A percentile compares a stretch with the other conserved stretches of the same genome.
phyloP scores from a whole-genome alignment of 2,797 vertebrate species.

The Xiphorhynchus erythropygius region DNA sequence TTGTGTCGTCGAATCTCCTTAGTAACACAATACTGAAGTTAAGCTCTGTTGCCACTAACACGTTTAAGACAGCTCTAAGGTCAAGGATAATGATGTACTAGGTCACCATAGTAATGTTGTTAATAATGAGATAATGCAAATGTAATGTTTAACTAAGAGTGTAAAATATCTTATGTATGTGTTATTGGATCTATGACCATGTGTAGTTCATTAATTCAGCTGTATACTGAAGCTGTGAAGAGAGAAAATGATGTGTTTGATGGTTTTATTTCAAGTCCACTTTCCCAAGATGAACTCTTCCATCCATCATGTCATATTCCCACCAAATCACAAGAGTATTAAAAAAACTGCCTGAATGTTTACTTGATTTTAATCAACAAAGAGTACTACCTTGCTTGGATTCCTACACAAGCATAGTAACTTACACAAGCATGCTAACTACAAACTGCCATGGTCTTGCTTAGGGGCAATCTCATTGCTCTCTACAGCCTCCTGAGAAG shows the following conservation, averaged over 20 bases:
- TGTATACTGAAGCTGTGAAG: background rate
- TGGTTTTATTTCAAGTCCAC: background rate
- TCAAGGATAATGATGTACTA: background rate
- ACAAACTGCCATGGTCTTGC: background rate
- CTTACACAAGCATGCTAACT: background rate
- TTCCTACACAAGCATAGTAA: background rate
- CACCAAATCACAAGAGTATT: background rate
- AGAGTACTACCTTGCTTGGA: background rate
- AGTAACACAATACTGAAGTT: background rate
- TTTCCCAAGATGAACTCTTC: background rate
- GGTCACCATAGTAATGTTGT: background rate
- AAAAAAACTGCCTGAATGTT: background rate
- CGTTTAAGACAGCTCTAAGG: background rate
- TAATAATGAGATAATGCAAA: background rate
- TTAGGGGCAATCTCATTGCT: background rate
- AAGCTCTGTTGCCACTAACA: background rate
- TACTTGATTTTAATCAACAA: background rate
- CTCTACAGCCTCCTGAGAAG: background rate
- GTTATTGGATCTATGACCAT: background rate
- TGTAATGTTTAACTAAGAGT: background rate
- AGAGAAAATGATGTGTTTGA: background rate
- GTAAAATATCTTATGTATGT: background rate
- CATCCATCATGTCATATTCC: background rate
- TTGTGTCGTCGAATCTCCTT: background rate
- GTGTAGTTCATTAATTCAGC: background rate